Evolutionary conservation across 2,888 invertebrate species (phyloP).

Genomic region (Idaea dimidiata): DNA sequence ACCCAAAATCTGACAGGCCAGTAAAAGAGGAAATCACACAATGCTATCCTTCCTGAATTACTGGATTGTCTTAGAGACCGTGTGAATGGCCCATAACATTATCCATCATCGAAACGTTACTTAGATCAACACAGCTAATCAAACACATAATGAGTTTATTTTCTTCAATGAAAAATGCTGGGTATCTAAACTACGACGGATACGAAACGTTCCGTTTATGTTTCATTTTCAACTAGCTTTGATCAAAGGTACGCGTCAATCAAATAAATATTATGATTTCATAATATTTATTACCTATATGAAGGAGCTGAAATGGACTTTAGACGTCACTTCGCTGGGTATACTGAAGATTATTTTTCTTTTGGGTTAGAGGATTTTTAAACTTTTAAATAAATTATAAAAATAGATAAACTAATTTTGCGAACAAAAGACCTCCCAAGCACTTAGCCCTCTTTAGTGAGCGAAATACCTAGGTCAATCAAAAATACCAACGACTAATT

Average conservation of each 20-base stretch:
- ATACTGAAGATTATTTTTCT: not conserved
- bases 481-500: too few relatives aligned
- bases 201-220: not conserved
- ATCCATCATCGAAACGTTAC: not conserved
- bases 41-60: too few relatives aligned
- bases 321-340: not conserved
- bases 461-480: too few relatives aligned
- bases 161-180: not conserved
- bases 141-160: not conserved
- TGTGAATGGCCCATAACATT: not conserved
- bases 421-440: too few relatives aligned
- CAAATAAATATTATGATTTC: not conserved
- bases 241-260: not conserved
- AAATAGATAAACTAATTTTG: too few relatives aligned
- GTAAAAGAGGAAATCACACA: too few relatives aligned
- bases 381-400: too few relatives aligned
- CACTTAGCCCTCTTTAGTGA: too few relatives aligned
- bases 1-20: too few relatives aligned
- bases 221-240: not conserved
- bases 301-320: not conserved
- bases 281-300: too few relatives aligned
- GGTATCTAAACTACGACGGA: not conserved
- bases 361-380: not conserved
- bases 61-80: too few relatives aligned
- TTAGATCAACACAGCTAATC: not conserved